These are phyloP conservation scores for Cottus gobio DNA, from an alignment of 2,113 vertebrate genomes.

Conservation along the genomic window DNA sequence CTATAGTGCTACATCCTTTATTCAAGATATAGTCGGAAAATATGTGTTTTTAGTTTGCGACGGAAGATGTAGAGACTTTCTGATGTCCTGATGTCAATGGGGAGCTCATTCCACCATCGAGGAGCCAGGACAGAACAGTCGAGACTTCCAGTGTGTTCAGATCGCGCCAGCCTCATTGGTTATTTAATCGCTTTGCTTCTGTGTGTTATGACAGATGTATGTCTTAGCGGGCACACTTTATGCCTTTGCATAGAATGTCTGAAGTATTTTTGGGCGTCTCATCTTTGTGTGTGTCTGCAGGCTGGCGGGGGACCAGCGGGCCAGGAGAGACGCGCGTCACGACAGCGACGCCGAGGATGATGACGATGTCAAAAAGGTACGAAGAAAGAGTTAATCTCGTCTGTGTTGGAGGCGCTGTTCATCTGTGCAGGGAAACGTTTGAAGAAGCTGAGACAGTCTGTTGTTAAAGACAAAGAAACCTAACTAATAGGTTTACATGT, in stretches of 20 bases:
- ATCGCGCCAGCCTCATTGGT: neutral
- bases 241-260: neutral
- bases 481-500: neutral
- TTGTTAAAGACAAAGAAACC: neutral
- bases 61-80: too few species aligned
- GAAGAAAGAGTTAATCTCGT: neutral
- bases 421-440: neutral
- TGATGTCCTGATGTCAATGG: too few species aligned
- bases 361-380: constrained; percentile 97
- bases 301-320: constrained; percentile 96
- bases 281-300: constrained; percentile 68
- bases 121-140: too few species aligned
- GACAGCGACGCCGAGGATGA: constrained; percentile 99
- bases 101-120: too few species aligned
- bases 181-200: neutral
- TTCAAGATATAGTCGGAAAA: too few species aligned
- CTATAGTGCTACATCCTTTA: too few species aligned
- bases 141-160: neutral
- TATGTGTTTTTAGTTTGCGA: too few species aligned
- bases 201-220: neutral
- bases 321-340: constrained; percentile 95
- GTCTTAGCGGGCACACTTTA: neutral
- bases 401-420: neutral
- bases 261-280: neutral
- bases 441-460: neutral